Conservation (phyloP, 2,113 vertebrate species). For the Himantopus leucocephalus region DNA sequence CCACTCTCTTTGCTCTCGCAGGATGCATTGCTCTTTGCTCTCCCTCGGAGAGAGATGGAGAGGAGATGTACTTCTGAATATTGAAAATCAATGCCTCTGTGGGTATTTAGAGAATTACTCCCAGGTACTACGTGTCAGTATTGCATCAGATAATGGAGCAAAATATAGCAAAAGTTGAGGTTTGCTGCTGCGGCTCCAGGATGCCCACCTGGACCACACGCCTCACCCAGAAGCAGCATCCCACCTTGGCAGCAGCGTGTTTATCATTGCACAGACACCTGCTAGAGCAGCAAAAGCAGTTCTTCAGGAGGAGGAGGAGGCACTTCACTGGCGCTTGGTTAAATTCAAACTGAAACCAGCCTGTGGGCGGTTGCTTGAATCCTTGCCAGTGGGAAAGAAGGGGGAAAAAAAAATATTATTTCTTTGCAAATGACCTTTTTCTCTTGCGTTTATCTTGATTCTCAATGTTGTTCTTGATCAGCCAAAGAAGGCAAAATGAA, state of each 20-base stretch:
- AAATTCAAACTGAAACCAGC: neutral
- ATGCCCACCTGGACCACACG: neutral
- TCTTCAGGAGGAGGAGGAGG: neutral
- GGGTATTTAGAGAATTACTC: neutral
- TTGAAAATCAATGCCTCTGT: neutral
- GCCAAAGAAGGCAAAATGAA: neutral
- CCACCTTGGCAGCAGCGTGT: neutral
- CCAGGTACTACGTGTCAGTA: neutral
- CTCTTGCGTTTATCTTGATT: neutral
- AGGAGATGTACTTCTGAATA: neutral
- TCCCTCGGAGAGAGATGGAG: neutral
- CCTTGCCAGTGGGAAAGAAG: neutral
- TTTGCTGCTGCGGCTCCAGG: neutral
- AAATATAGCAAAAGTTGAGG: neutral
- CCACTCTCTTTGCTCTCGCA: neutral
- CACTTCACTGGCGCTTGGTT: neutral
- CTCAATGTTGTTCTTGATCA: neutral
- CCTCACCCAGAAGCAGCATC: neutral
- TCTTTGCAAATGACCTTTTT: neutral
- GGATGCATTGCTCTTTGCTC: neutral
- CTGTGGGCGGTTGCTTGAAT: neutral
- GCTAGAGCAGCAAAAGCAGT: neutral
- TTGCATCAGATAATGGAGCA: neutral
- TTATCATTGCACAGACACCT: accelerated
- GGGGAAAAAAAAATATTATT: neutral